These are phyloP conservation scores for Leucoraja erinaceus DNA, from an alignment of 2,113 vertebrate species.

Conservation along the genomic window DNA sequence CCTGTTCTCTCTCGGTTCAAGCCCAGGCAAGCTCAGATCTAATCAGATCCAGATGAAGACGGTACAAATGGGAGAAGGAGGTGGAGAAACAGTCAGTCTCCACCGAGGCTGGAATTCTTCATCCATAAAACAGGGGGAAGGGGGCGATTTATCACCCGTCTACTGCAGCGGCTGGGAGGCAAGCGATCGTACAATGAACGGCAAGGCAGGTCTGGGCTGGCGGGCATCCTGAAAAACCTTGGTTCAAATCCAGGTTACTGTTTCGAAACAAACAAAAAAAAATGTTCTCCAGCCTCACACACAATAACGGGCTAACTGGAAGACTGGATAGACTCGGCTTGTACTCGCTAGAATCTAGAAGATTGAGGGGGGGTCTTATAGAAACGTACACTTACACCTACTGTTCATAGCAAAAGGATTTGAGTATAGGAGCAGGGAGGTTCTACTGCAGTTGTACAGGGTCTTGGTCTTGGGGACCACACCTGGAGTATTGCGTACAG, in stretches of 20 bases:
- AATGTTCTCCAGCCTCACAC: neutral
- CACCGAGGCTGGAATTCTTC: constrained; percentile 95
- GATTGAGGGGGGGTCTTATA: too few species aligned
- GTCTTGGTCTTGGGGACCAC: too few species aligned
- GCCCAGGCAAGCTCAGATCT: constrained; percentile 75
- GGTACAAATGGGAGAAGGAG: constrained; percentile 88
- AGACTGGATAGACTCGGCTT: too few species aligned
- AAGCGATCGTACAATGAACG: constrained; percentile 69
- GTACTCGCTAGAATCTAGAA: too few species aligned
- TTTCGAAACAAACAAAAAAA: neutral
- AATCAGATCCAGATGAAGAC: constrained; percentile 99
- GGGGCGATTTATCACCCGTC: constrained; percentile 94
- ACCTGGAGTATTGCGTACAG: too few species aligned
- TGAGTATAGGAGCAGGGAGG: too few species aligned
- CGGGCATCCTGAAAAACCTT: neutral
- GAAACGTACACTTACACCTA: too few species aligned
- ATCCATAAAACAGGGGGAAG: constrained; percentile 88
- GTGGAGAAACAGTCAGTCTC: constrained; percentile 93
- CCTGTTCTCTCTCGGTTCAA: constrained; percentile 63
- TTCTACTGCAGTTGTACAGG: too few species aligned
- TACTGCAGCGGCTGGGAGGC: constrained; percentile 78
- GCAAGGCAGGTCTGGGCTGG: neutral
- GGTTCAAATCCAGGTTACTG: neutral
- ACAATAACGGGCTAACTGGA: constrained; percentile 50
- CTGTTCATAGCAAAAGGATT: too few species aligned